phyloP scores from a whole-genome alignment of 2,797 vertebrate species.

The Taenioides sp. region DNA sequence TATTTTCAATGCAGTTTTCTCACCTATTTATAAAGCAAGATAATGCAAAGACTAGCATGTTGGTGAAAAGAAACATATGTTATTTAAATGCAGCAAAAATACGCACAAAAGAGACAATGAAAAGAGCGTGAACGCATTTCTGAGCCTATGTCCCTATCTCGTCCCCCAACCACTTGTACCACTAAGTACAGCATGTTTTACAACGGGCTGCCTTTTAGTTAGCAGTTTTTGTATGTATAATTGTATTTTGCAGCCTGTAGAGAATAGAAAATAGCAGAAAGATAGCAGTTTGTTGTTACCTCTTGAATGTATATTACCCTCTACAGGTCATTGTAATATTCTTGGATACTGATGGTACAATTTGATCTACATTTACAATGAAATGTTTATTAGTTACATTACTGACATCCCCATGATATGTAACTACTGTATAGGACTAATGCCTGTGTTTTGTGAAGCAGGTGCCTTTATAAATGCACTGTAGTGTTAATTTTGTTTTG shows the following conservation, averaged over 20 bases:
- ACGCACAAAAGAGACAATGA: conserved; percentile 17
- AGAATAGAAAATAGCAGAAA: conserved; percentile 39
- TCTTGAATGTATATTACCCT: conserved; percentile 66
- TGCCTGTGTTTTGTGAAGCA: conserved; percentile 61
- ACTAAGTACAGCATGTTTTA: conserved; percentile 49
- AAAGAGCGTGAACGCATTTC: conserved; percentile 36
- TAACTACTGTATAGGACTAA: conserved; percentile 46
- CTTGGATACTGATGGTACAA: conserved; percentile 36
- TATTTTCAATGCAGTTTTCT: conserved; percentile 37
- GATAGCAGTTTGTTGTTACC: conserved; percentile 39
- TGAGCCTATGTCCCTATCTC: conserved; percentile 42
- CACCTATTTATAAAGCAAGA: conserved; percentile 16
- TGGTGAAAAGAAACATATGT: conserved; percentile 47
- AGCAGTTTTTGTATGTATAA: conserved; percentile 47
- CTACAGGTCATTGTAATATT: conserved; percentile 43
- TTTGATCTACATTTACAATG: conserved; percentile 33
- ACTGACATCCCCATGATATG: conserved; percentile 40
- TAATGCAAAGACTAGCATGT: conserved; percentile 36
- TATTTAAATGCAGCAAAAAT: conserved; percentile 20
- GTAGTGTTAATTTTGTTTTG: conserved; percentile 52
- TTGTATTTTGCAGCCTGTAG: conserved; percentile 42
- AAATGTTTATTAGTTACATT: conserved; percentile 36
- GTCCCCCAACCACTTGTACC: conserved; percentile 41
- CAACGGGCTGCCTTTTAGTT: conserved; percentile 47
- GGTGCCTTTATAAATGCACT: conserved; percentile 70